Evolutionary conservation across 2,113 vertebrate genomes (phyloP).

Genomic region (Actenoides hombroni): DNA sequence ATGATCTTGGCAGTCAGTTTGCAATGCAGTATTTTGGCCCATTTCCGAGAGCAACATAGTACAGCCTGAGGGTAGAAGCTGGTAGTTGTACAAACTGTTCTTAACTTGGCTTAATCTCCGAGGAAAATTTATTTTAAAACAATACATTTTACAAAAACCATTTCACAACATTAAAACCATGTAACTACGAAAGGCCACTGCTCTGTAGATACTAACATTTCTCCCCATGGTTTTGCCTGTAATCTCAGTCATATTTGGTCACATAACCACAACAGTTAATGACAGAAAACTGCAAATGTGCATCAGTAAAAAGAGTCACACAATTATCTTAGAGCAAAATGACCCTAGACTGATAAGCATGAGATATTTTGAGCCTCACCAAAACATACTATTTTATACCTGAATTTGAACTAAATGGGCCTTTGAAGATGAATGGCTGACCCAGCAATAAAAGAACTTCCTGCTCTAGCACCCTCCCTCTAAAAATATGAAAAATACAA

Average conservation of each 20-base stretch:
- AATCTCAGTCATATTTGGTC: not conserved
- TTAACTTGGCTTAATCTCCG: not conserved
- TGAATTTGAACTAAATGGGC: not conserved
- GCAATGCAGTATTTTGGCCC: not conserved
- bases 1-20: constrained; percentile 14
- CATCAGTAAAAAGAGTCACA: not conserved
- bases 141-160: not conserved
- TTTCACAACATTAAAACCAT: not conserved
- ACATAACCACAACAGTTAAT: not conserved
- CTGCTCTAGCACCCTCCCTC: not conserved
- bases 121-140: not conserved
- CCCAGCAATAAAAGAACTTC: not conserved
- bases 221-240: not conserved
- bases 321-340: not conserved
- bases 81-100: not conserved
- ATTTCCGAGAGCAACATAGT: not conserved
- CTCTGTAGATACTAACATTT: not conserved
- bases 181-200: not conserved
- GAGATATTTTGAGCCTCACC: not conserved
- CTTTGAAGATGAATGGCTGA: not conserved
- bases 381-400: not conserved
- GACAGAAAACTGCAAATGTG: not conserved
- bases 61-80: constrained; percentile 2
- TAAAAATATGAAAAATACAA: not conserved
- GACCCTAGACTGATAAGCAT: not conserved